Evolutionary conservation across 2,888 invertebrate genomes (phyloP), one percentile per base, ranked within the genome.

Genomic region (Tortrix viridana): DNA sequence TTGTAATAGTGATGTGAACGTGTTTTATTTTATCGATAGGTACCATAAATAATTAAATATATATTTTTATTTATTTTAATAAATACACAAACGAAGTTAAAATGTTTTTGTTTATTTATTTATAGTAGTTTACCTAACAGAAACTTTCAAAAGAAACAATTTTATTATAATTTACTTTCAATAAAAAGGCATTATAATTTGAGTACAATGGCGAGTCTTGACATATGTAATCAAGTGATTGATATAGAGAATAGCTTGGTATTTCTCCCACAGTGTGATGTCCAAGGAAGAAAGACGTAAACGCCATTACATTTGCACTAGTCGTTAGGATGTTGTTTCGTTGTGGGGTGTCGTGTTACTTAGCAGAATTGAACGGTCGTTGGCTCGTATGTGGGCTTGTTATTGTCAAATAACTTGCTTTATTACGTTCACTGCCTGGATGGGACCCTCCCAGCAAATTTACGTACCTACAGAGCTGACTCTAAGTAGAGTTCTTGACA

Each of bases 1-100:
- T 69, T 71, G 69, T 68, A 68, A 71, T 74, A 76, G 77, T 70
- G 74, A 68, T 73, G 76, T 67, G 68, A 52, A 47, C 56, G 38
- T 49, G 38, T 49, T 23, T 54, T 43, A 20, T 38, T 56, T 47
- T 66, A 59, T 66, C 59, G 63, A 66, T 56, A n/a, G n/a, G n/a
- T n/a, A 65, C 0, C 47, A 52, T 60, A 32, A 26, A 32, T n/a
- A 23, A 12, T 44, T 23, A 37, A 32, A 32, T 32, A 32, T 12
- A 12, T 12, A 32, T 32, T 1, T 32, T 12, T 5, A 32, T 32
- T 32, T 32, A 9, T 32, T 32, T 32, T 12, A 7, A 3, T 32
- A 3, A 32, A 3, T 12, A 32, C 32, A 32, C 9, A 26, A 26
- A 12, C 3, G 9, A 7, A 12, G 32, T 7, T 32, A 3, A 12